A percentile compares a stretch with the other conserved stretches of the same genome.
These are phyloP conservation scores for Penaeus vannamei DNA, from an alignment of 1,140 invertebrate genomes.

Conservation along the genomic window DNA sequence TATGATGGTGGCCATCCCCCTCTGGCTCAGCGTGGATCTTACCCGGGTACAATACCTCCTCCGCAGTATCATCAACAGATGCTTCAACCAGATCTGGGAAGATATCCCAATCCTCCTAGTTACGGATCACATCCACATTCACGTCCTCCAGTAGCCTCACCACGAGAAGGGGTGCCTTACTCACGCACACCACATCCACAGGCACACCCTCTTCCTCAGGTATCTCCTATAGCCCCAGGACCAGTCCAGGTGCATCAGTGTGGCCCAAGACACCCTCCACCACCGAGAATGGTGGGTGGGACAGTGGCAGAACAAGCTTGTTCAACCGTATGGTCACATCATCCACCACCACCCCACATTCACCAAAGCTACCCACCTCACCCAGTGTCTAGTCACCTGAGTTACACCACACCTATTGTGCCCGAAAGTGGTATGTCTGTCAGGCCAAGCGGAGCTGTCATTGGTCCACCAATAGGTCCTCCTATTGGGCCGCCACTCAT, in stretches of 20 bases:
- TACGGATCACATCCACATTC: conserved; percentile 52
- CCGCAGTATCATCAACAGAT: conserved; percentile 53
- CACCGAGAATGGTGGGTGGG: conserved; percentile 33
- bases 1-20: conserved; percentile 56
- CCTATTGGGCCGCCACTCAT: conserved; percentile 53
- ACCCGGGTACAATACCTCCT: conserved; percentile 56
- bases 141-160: conserved; percentile 30
- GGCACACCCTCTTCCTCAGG: conserved; percentile 50
- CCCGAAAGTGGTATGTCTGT: conserved; percentile 46
- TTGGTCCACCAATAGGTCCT: conserved; percentile 38
- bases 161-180: conserved; percentile 46
- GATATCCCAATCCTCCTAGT: conserved; percentile 54
- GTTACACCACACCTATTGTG: conserved; percentile 68
- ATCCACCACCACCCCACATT: conserved; percentile 31
- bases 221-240: conserved; percentile 35
- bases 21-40: conserved; percentile 60
- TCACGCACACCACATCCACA: conserved; percentile 45
- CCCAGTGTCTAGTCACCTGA: conserved; percentile 64
- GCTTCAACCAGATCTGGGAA: conserved; percentile 35
- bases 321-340: conserved; percentile 59
- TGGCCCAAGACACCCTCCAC: conserved; percentile 46
- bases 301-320: conserved; percentile 47
- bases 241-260: conserved; percentile 51
- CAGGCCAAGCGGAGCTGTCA: conserved; percentile 36
- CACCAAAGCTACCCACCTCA: conserved; percentile 45